These are phyloP conservation scores for Spilogale gracilis DNA, from an alignment of 2,113 vertebrate species.

Conservation along the genomic window DNA sequence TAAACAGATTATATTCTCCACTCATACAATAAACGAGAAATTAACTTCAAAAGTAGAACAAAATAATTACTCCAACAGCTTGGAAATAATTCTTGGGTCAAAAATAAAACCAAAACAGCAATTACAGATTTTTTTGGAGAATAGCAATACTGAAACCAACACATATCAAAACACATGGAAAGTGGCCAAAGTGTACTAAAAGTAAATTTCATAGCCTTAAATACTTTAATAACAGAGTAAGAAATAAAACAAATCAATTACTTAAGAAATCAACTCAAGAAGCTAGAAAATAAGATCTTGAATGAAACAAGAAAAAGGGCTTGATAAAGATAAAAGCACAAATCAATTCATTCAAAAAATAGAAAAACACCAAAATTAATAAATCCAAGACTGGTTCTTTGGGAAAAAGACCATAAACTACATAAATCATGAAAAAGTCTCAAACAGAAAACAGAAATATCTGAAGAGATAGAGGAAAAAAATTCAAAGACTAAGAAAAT, in stretches of 20 bases:
- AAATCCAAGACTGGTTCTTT: constrained; percentile 28
- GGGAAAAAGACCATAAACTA: constrained; percentile 57
- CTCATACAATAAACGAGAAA: constrained; percentile 73
- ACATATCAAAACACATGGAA: constrained; percentile 72
- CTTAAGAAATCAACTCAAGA: constrained; percentile 51
- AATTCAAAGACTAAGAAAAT: background rate
- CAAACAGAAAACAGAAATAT: constrained; percentile 37
- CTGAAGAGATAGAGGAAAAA: background rate
- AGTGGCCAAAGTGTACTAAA: constrained; percentile 47
- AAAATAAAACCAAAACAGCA: constrained; percentile 79
- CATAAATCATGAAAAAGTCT: constrained; percentile 37
- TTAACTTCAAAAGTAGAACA: constrained; percentile 78
- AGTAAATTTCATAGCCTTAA: constrained; percentile 60
- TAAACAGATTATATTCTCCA: constrained; percentile 68
- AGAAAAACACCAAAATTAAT: constrained; percentile 51
- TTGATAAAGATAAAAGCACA: constrained; percentile 54
- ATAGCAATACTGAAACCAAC: constrained; percentile 58
- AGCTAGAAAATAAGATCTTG: constrained; percentile 11
- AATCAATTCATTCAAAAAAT: background rate
- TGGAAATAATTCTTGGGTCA: constrained; percentile 75
- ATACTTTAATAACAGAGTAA: constrained; percentile 56
- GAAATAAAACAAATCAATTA: constrained; percentile 31
- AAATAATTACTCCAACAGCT: constrained; percentile 76
- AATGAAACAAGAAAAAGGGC: background rate
- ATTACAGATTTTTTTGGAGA: constrained; percentile 71